phyloP scores from a whole-genome alignment of 2,797 vertebrate genomes.

The Coluber constrictor region DNA sequence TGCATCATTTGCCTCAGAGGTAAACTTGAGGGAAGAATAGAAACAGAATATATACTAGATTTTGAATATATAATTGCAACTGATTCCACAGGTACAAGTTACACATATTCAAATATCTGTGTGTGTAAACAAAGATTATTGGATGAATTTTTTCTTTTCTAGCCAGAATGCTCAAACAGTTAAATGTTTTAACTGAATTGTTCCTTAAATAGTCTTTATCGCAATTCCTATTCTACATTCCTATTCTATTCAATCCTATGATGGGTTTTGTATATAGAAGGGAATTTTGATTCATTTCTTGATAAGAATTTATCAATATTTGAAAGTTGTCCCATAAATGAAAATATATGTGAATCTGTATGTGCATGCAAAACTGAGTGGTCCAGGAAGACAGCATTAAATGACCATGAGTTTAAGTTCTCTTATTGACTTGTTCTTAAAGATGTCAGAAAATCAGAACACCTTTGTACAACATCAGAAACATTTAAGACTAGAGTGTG shows the following conservation, averaged over 20 bases:
- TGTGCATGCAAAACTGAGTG: neutral
- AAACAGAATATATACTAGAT: constrained; percentile 30
- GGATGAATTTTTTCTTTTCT: neutral
- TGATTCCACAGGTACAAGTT: constrained; percentile 21
- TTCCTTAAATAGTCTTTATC: neutral
- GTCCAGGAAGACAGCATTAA: neutral
- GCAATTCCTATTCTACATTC: neutral
- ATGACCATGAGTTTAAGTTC: neutral
- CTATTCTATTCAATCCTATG: neutral
- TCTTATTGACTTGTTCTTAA: too few species aligned
- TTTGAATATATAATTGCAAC: constrained; percentile 3
- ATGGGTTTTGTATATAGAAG: neutral
- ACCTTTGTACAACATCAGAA: too few species aligned
- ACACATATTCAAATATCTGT: neutral
- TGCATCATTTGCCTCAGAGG: constrained; percentile 4
- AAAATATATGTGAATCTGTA: neutral
- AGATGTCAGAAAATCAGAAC: too few species aligned
- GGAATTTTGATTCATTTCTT: neutral
- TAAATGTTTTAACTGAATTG: neutral
- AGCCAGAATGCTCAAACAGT: neutral
- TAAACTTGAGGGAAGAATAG: constrained; percentile 13
- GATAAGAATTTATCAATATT: neutral
- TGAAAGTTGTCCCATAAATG: neutral
- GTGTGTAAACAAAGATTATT: neutral
- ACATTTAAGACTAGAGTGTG: too few species aligned